Conservation (phyloP, 2,888 invertebrate species). For the Brachylomia viminalis region DNA sequence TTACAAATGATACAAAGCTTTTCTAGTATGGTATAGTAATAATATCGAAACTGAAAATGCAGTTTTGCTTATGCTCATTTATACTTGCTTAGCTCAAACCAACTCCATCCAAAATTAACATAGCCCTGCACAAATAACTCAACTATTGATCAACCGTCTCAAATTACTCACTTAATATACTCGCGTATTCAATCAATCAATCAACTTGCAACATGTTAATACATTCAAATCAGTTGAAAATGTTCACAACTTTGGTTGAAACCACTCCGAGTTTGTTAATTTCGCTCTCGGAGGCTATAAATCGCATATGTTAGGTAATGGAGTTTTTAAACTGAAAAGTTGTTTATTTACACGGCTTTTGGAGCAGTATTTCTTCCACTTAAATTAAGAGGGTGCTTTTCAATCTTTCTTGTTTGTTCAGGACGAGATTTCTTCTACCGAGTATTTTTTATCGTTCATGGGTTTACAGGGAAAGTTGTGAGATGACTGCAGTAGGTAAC, state of each 20-base stretch:
- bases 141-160: constrained; percentile 25
- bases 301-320: constrained; percentile 47
- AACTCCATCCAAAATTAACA: constrained; percentile 13
- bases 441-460: neutral
- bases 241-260: constrained; percentile 25
- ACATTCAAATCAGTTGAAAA: constrained; percentile 50
- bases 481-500: neutral
- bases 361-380: constrained; percentile 26
- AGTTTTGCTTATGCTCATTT: too few relatives aligned
- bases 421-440: constrained; percentile 23
- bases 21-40: too few relatives aligned
- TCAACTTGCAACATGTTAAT: constrained; percentile 45
- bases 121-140: constrained; percentile 22
- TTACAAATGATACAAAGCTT: too few relatives aligned
- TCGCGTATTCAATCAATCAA: constrained; percentile 48
- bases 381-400: constrained; percentile 22
- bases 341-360: constrained; percentile 32
- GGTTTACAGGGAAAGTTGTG: neutral
- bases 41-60: too few relatives aligned
- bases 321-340: constrained; percentile 41
- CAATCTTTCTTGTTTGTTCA: constrained; percentile 36
- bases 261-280: constrained; percentile 36
- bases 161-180: constrained; percentile 8
- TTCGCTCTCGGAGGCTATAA: constrained; percentile 21
- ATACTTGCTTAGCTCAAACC: neutral